Conservation (phyloP, 2,888 invertebrate species). For the Cosmia trapezina region DNA sequence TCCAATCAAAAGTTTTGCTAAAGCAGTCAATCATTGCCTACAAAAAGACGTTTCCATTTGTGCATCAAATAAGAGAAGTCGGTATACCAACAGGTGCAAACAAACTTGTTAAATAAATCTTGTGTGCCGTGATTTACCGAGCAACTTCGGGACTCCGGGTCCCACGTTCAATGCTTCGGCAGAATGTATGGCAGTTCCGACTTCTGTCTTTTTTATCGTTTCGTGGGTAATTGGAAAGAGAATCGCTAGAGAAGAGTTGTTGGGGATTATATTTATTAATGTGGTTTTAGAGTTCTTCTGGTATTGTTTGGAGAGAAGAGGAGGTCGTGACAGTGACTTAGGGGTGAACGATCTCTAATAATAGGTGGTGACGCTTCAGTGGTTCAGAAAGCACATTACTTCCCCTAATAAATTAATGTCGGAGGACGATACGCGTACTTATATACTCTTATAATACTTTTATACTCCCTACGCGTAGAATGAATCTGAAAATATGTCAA, state of each 20-base stretch:
- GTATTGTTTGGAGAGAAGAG: slow-evolving; percentile 17
- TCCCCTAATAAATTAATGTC: slow-evolving; percentile 41
- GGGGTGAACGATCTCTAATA: slow-evolving; percentile 16
- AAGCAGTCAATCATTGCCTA: slow-evolving; percentile 33
- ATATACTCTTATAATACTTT: too few relatives aligned
- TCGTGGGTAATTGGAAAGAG: slow-evolving; percentile 50
- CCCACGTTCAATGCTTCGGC: slow-evolving; percentile 53
- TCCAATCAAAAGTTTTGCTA: slow-evolving; percentile 50
- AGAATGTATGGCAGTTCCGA: slow-evolving; percentile 48
- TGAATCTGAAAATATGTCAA: slow-evolving; percentile 14
- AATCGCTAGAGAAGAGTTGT: slow-evolving; percentile 40
- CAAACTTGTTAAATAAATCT: slow-evolving; percentile 67
- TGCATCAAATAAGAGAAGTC: slow-evolving; percentile 46
- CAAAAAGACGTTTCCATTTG: slow-evolving; percentile 34
- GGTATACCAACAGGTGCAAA: slow-evolving; percentile 66
- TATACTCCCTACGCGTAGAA: neutral
- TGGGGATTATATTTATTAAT: slow-evolving; percentile 43
- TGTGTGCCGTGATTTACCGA: slow-evolving; percentile 59
- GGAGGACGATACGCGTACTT: neutral
- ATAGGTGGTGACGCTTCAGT: slow-evolving; percentile 19
- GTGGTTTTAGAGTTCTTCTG: slow-evolving; percentile 23
- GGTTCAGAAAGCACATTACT: slow-evolving; percentile 39
- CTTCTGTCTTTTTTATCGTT: slow-evolving; percentile 58
- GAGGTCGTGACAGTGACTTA: slow-evolving; percentile 1
- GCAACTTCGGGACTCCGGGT: slow-evolving; percentile 57